Evolutionary conservation across 2,113 vertebrate species (phyloP).

Genomic region (Pelmatolapia mariae): DNA sequence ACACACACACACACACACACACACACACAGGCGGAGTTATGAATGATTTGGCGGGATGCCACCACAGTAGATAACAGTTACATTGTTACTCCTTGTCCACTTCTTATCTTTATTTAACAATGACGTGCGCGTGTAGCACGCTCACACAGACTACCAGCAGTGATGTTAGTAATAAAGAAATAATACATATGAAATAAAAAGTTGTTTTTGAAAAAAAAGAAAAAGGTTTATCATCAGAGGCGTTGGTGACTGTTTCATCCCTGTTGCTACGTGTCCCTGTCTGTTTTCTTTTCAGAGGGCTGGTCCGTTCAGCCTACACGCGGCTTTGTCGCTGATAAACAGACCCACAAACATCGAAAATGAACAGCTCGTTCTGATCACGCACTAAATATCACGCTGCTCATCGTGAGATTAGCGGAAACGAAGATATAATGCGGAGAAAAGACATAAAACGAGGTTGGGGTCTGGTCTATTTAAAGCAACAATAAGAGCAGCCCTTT

Average conservation of each 20-base stretch:
- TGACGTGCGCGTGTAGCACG: neutral
- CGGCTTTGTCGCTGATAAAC: neutral
- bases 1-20: neutral
- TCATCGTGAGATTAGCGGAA: neutral
- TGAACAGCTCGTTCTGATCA: neutral
- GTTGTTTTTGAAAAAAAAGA: neutral
- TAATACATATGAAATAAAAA: neutral
- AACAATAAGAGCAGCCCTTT: neutral
- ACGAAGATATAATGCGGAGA: neutral
- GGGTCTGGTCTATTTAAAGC: neutral
- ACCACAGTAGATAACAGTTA: neutral
- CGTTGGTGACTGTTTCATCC: neutral
- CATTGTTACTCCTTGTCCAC: neutral
- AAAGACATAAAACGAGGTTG: neutral
- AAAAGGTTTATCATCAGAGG: neutral
- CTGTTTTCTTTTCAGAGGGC: neutral
- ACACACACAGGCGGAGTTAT: neutral
- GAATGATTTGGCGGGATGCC: conserved; percentile 4
- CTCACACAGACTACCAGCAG: too few relatives aligned
- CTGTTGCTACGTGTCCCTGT: conserved; percentile 9
- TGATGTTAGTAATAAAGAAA: neutral
- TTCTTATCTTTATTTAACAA: neutral
- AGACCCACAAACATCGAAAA: neutral
- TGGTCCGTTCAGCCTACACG: neutral
- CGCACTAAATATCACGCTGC: neutral